Percentiles rank a stretch among this genome's conserved stretches.
Evolutionary conservation across 2,113 vertebrate species (phyloP).

Genomic region (Pterophyllum scalare): DNA sequence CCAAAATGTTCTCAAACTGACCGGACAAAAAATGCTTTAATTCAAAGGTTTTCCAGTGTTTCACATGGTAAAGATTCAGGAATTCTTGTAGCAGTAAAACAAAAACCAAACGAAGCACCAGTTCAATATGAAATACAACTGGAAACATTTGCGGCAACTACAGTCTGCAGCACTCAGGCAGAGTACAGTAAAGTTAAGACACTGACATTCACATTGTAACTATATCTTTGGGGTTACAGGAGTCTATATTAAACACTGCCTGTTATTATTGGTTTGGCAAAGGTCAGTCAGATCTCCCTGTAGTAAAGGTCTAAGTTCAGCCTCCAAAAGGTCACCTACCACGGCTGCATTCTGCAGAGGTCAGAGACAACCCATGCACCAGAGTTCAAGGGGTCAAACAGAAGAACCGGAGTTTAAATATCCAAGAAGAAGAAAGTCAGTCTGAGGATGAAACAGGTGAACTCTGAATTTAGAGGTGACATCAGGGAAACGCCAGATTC

Average conservation of each 20-base stretch:
- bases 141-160: neutral
- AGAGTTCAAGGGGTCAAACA: conserved; percentile 19
- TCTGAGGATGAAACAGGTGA: neutral
- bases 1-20: neutral
- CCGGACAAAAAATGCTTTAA: neutral
- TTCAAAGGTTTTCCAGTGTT: neutral
- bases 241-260: conserved; percentile 77
- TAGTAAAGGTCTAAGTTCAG: conserved; percentile 80
- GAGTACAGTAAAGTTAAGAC: conserved; percentile 46
- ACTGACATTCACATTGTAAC: conserved; percentile 76
- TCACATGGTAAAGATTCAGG: neutral
- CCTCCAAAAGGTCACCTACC: conserved; percentile 68
- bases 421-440: neutral
- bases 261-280: conserved; percentile 63
- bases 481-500: neutral
- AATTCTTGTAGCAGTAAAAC: neutral
- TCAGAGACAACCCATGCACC: conserved; percentile 45
- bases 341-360: conserved; percentile 70
- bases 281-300: conserved; percentile 67
- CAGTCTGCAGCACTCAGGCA: neutral
- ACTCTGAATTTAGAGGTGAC: conserved; percentile 33
- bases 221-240: conserved; percentile 68
- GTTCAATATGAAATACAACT: neutral
- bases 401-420: conserved; percentile 16
- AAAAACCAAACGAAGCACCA: neutral